Percentiles rank a stretch among this genome's conserved stretches.
These are phyloP conservation scores for Stylophora pistillata DNA, from an alignment of 64 coral and sea anemone genomes.

Conservation along the genomic window DNA sequence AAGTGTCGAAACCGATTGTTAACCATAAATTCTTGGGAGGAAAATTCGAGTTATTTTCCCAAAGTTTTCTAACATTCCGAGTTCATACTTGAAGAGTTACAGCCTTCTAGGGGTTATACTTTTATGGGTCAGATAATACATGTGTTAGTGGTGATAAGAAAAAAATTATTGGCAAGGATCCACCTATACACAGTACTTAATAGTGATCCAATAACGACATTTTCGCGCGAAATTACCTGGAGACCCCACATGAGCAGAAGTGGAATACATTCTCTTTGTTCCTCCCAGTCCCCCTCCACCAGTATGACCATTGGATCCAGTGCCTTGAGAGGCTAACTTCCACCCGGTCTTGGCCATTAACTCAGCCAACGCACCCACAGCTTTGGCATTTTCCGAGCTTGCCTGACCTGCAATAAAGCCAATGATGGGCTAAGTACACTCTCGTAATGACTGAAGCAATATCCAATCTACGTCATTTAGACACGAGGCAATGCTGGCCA, in stretches of 20 bases:
- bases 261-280: slow-evolving; percentile 66
- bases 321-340: slow-evolving; percentile 42
- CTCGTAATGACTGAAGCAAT: neutral
- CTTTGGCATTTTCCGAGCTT: slow-evolving; percentile 60
- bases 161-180: neutral
- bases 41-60: no score
- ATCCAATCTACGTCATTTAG: no score
- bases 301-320: neutral
- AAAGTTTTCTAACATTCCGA: no score
- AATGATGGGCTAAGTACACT: neutral
- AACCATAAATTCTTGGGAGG: no score
- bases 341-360: slow-evolving; percentile 64
- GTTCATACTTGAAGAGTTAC: no score
- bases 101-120: no score
- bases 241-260: neutral
- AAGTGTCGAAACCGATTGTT: no score
- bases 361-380: slow-evolving; percentile 64
- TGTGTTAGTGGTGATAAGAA: no score
- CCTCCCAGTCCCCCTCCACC: neutral
- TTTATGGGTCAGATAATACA: no score
- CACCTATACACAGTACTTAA: neutral
- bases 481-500: no score
- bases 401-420: neutral
- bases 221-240: neutral
- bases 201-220: neutral